Evolutionary conservation across 1,140 invertebrate genomes (phyloP).

Genomic region (Ectropis grisescens): DNA sequence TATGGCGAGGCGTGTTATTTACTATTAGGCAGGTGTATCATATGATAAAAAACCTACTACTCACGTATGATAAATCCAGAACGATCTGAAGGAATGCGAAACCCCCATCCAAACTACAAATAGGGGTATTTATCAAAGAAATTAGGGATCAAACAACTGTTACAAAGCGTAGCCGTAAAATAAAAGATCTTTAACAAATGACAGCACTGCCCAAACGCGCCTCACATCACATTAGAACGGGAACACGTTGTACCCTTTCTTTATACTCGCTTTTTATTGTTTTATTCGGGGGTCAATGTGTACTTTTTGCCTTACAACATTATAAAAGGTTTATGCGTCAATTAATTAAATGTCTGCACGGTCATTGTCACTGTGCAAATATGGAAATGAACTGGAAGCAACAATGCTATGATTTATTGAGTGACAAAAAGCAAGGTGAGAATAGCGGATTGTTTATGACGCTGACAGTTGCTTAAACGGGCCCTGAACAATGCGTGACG

Average conservation of each 20-base stretch:
- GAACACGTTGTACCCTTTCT: constrained; percentile 63
- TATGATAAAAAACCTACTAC: too few relatives aligned
- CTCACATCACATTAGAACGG: constrained; percentile 51
- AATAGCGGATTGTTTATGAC: constrained; percentile 33
- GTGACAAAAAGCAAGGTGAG: constrained; percentile 53
- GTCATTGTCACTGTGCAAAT: constrained; percentile 63
- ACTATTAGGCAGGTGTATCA: too few relatives aligned
- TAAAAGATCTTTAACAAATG: constrained; percentile 47
- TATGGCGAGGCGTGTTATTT: too few relatives aligned
- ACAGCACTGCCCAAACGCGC: constrained; percentile 45
- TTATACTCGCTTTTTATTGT: constrained; percentile 55
- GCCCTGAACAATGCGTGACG: constrained; percentile 18
- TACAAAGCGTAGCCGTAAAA: constrained; percentile 10
- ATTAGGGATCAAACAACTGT: background rate
- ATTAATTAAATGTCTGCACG: constrained; percentile 66
- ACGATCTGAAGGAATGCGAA: too few relatives aligned
- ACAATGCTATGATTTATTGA: constrained; percentile 63
- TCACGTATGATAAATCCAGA: too few relatives aligned
- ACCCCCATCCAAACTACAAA: too few relatives aligned
- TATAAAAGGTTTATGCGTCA: constrained; percentile 65
- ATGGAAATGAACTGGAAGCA: constrained; percentile 55
- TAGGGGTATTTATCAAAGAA: too few relatives aligned
- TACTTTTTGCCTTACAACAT: constrained; percentile 42
- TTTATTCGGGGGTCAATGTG: constrained; percentile 61
- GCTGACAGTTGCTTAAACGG: constrained; percentile 7